A percentile compares a stretch with the other conserved stretches of the same genome.
These are phyloP conservation scores for Atta colombica DNA, from an alignment of 1,140 invertebrate genomes.

Conservation along the genomic window DNA sequence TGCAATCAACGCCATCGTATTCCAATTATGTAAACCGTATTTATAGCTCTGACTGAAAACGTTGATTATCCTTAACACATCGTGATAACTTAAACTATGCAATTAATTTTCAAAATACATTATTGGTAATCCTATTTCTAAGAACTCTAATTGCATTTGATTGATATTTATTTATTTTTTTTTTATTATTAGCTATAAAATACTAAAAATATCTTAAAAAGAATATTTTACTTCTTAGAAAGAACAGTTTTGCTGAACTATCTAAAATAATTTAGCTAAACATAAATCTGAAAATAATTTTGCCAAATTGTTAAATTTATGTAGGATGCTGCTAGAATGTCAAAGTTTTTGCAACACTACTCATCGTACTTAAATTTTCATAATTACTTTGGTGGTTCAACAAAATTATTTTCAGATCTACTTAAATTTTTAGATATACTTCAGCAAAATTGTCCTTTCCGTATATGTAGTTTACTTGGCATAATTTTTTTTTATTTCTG, in stretches of 20 bases:
- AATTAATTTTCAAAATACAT: neutral
- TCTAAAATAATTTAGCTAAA: too few species aligned
- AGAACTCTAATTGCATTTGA: neutral
- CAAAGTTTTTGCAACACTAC: too few species aligned
- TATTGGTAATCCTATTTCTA: neutral
- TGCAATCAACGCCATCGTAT: constrained; percentile 3
- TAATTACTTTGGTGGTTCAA: too few species aligned
- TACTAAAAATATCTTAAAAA: neutral
- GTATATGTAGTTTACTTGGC: too few species aligned
- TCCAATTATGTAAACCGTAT: constrained; percentile 29
- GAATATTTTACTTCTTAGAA: neutral
- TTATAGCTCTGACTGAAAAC: constrained; percentile 29
- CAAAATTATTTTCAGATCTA: too few species aligned
- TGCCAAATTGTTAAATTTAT: too few species aligned
- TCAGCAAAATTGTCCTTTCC: too few species aligned
- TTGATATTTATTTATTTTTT: neutral
- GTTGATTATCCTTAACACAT: neutral
- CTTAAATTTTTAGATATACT: too few species aligned
- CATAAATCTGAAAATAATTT: too few species aligned
- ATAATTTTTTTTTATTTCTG: neutral
- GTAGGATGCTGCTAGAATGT: too few species aligned
- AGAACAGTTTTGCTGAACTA: too few species aligned
- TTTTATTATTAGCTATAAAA: neutral
- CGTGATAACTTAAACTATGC: constrained; percentile 3
- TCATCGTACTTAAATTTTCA: too few species aligned